These are phyloP conservation scores for Chalcis sispes DNA, from an alignment of 2,888 invertebrate species.

Conservation along the genomic window DNA sequence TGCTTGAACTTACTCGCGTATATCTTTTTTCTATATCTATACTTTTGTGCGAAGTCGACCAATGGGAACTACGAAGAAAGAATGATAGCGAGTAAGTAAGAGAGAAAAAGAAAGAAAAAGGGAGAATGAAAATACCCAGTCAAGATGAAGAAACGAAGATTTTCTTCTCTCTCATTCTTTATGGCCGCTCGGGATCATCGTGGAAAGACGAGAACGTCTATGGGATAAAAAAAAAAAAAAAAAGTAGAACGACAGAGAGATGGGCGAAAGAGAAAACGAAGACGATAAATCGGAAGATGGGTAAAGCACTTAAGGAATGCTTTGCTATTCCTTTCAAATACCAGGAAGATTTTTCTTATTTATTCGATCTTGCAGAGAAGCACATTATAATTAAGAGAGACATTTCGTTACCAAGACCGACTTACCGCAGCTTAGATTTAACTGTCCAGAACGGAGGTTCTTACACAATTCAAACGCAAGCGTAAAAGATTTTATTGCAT, in stretches of 20 bases:
- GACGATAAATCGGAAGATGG: conserved; percentile 47
- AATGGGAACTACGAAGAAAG: no score
- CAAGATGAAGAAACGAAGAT: conserved; percentile 9
- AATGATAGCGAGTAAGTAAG: background rate
- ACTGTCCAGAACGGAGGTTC: no score
- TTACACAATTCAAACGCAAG: background rate
- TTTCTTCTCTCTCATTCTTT: conserved; percentile 37
- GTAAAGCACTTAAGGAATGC: conserved; percentile 44
- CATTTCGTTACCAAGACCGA: background rate
- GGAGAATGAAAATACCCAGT: no score
- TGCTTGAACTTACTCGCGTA: no score
- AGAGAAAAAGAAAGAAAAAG: background rate
- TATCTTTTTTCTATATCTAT: background rate
- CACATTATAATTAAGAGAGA: conserved; percentile 39
- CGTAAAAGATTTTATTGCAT: no score
- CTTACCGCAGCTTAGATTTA: background rate
- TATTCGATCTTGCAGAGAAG: conserved; percentile 1
- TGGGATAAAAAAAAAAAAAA: conserved; percentile 53
- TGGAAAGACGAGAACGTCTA: conserved; percentile 56
- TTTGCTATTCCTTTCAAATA: conserved; percentile 41
- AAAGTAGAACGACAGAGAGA: conserved; percentile 20
- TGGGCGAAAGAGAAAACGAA: conserved; percentile 44
- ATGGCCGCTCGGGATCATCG: conserved; percentile 43
- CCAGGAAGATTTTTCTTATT: conserved; percentile 45
- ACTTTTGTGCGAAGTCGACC: conserved; percentile 6